These are phyloP conservation scores for Delphinus delphis DNA, from an alignment of 2,113 vertebrate genomes.

Conservation along the genomic window DNA sequence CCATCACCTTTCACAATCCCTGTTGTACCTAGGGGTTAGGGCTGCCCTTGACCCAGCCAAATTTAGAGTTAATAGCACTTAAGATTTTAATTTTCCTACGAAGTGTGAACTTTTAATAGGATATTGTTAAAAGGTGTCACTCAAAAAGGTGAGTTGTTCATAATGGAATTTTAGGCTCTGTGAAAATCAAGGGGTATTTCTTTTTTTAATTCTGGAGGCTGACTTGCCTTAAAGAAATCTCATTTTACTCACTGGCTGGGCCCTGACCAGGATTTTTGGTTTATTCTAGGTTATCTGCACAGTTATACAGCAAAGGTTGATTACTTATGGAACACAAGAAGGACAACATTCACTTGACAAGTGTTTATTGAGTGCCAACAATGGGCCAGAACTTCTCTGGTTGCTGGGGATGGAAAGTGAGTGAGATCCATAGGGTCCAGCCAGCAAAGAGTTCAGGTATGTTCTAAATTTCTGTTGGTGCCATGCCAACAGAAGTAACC, in stretches of 20 bases:
- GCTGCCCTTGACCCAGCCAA: neutral
- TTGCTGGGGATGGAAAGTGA: neutral
- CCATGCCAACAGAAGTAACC: neutral
- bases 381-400: neutral
- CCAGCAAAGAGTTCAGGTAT: neutral
- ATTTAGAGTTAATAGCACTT: neutral
- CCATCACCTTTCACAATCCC: neutral
- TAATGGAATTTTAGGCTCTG: neutral
- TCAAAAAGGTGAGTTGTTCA: neutral
- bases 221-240: neutral
- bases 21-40: neutral
- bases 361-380: neutral
- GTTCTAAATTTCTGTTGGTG: neutral
- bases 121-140: neutral
- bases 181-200: neutral
- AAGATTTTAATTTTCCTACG: neutral
- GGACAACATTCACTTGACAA: neutral
- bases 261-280: neutral
- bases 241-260: neutral
- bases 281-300: neutral
- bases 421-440: neutral
- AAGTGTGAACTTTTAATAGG: neutral
- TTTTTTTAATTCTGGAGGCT: neutral
- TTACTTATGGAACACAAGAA: neutral
- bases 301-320: neutral